A percentile compares a stretch with the other conserved stretches of the same genome.
phyloP scores from a whole-genome alignment of 2,888 invertebrate genomes.

The Eulithis testata region DNA sequence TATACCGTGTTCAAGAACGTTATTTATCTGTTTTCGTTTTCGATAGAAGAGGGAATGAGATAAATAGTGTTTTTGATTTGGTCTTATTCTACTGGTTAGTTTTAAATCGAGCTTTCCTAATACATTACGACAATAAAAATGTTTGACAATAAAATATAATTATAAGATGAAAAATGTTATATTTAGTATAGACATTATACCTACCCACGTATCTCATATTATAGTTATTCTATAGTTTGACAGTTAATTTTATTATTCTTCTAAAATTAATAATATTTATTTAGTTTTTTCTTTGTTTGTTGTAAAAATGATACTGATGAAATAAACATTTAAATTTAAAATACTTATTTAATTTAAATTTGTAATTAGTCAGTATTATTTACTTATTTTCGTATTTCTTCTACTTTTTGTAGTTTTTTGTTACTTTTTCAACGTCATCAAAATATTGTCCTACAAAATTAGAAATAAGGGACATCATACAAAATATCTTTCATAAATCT shows the following conservation, averaged over 20 bases:
- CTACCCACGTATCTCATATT: neutral
- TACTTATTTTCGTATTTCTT: too few relatives aligned
- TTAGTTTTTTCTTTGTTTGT: too few relatives aligned
- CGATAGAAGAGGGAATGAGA: neutral
- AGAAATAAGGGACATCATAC: conserved; percentile 2
- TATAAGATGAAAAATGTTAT: conserved; percentile 58
- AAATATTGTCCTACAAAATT: conserved; percentile 8
- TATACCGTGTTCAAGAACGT: conserved; percentile 9
- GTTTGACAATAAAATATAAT: conserved; percentile 41
- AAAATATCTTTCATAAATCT: conserved; percentile 19
- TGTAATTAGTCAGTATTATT: neutral
- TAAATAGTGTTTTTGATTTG: conserved; percentile 12
- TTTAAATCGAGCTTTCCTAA: conserved; percentile 77
- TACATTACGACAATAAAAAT: conserved; percentile 67
- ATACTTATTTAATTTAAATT: neutral
- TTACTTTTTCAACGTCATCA: too few relatives aligned
- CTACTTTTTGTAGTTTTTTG: too few relatives aligned
- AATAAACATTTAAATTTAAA: neutral
- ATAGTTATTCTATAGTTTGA: neutral
- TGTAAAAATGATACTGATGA: too few relatives aligned
- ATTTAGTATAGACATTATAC: conserved; percentile 37
- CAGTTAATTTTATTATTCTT: too few relatives aligned
- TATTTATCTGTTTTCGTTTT: neutral
- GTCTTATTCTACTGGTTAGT: conserved; percentile 48
- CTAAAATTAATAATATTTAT: too few relatives aligned